A percentile compares a stretch with the other conserved stretches of the same genome.
Conservation (phyloP, 1,140 invertebrate genomes). For the Dendroctonus valens region DNA sequence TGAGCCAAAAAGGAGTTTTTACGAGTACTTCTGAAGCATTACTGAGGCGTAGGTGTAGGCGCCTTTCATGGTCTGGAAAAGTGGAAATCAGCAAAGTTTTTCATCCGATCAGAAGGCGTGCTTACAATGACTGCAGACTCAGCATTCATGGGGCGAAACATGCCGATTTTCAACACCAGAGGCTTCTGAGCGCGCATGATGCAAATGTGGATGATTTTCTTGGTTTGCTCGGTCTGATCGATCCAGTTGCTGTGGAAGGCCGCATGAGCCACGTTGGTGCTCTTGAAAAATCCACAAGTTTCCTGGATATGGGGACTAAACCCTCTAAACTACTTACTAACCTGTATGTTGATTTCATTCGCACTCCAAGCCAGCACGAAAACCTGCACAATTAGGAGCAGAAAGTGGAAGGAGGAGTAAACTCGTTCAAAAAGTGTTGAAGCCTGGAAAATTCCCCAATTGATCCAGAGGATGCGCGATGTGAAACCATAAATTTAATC, state of each 20-base stretch:
- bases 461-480: too few species aligned
- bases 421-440: not conserved
- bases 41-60: too few species aligned
- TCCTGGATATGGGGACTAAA: not conserved
- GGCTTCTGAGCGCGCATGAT: slow-evolving; percentile 12
- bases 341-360: slow-evolving; percentile 9
- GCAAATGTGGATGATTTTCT: slow-evolving; percentile 15
- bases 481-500: too few species aligned
- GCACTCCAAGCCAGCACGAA: slow-evolving; percentile 6
- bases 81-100: too few species aligned
- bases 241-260: slow-evolving; percentile 12
- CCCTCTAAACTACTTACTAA: not conserved
- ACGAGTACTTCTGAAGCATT: too few species aligned
- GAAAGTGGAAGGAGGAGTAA: not conserved
- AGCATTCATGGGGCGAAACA: slow-evolving; percentile 13
- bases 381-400: not conserved
- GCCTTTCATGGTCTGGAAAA: too few species aligned
- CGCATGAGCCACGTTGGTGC: slow-evolving; percentile 5
- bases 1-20: too few species aligned
- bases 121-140: slow-evolving; percentile 9
- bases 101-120: not conserved
- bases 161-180: slow-evolving; percentile 13
- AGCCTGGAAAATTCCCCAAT: slow-evolving; percentile 1
- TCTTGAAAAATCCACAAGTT: slow-evolving; percentile 5
- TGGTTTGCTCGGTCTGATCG: slow-evolving; percentile 1